Conservation (phyloP, 2,113 vertebrate genomes). For the Emydocephalus ijimae region DNA sequence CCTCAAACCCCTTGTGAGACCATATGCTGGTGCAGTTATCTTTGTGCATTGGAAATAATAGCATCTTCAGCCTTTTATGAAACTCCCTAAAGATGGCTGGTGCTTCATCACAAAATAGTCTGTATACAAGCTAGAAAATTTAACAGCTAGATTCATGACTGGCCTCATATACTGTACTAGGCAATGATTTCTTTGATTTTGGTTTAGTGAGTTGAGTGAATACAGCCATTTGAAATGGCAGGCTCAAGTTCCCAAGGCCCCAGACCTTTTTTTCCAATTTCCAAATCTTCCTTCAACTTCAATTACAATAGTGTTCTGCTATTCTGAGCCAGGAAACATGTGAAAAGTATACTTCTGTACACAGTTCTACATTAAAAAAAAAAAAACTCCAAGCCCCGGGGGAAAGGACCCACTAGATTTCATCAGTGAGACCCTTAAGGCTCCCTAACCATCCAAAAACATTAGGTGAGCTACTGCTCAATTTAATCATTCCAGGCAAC, state of each 20-base stretch:
- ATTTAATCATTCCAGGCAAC: neutral
- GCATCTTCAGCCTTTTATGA: neutral
- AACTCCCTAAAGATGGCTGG: neutral
- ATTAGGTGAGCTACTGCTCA: neutral
- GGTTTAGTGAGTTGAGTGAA: neutral
- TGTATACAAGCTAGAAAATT: neutral
- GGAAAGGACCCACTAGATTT: neutral
- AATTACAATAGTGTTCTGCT: neutral
- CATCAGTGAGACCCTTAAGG: neutral
- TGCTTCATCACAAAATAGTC: neutral
- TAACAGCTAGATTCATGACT: neutral
- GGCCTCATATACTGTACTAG: neutral
- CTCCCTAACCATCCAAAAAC: neutral
- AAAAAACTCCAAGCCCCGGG: neutral
- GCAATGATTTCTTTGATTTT: neutral
- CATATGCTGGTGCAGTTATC: neutral
- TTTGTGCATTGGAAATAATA: neutral
- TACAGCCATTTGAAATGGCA: neutral
- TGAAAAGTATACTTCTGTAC: neutral
- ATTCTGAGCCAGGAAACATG: neutral
- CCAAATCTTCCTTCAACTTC: neutral
- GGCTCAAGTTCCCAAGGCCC: neutral
- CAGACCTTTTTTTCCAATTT: neutral
- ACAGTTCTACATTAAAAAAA: neutral
- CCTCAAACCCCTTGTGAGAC: too few species aligned